A percentile compares a stretch with the other conserved stretches of the same genome.
phyloP scores from a whole-genome alignment of 2,797 vertebrate species.

The Pipistrellus nathusii region DNA sequence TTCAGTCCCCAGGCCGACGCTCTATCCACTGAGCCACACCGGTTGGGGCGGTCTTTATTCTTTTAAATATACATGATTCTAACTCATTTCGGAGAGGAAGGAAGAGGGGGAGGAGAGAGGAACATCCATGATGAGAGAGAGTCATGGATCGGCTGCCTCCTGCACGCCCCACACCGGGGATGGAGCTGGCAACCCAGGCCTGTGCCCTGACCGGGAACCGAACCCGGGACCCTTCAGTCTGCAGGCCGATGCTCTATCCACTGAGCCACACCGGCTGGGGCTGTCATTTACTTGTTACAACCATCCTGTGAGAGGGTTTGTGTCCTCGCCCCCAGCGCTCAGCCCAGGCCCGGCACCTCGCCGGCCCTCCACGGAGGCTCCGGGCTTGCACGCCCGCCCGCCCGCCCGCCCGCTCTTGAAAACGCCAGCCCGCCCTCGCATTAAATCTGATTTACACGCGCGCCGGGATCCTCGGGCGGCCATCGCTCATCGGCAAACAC shows the following conservation, averaged over 20 bases:
- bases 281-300: neutral
- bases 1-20: too few species aligned
- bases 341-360: neutral
- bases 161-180: too few species aligned
- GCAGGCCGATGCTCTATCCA: too few species aligned
- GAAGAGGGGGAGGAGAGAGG: too few species aligned
- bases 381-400: neutral
- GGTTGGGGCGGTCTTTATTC: neutral
- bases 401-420: neutral
- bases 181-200: too few species aligned
- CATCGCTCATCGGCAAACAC: constrained; percentile 66
- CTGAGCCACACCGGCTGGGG: fast-evolving
- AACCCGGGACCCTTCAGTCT: too few species aligned
- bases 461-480: neutral
- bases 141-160: too few species aligned
- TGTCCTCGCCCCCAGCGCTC: neutral
- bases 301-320: neutral
- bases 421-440: constrained; percentile 54
- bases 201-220: too few species aligned
- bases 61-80: neutral
- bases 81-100: too few species aligned
- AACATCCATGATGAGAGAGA: too few species aligned
- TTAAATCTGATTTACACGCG: constrained; percentile 68
- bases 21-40: too few species aligned
- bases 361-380: neutral